These are phyloP conservation scores for Catagonus wagneri DNA, from an alignment of 2,113 vertebrate genomes.

Conservation along the genomic window DNA sequence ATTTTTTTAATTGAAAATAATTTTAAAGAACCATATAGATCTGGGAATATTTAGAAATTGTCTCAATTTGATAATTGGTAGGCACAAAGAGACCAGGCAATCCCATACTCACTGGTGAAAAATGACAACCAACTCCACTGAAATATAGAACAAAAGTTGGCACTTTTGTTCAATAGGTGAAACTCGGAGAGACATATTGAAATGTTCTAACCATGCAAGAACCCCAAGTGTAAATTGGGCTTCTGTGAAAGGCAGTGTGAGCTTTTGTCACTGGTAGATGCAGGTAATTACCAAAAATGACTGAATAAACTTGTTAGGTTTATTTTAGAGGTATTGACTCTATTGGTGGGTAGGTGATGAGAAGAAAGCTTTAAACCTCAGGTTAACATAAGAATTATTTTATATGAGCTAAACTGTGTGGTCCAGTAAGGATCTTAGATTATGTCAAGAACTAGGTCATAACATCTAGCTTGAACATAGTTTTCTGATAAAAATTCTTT, in stretches of 20 bases:
- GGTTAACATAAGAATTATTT: background rate
- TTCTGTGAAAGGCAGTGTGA: background rate
- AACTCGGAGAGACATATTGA: background rate
- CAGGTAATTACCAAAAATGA: background rate
- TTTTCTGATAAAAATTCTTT: background rate
- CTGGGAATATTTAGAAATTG: background rate
- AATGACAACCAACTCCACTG: background rate
- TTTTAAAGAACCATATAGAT: background rate
- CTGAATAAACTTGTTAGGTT: background rate
- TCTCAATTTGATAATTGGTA: background rate
- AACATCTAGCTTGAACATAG: background rate
- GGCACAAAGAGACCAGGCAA: background rate
- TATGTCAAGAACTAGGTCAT: background rate
- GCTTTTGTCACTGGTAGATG: background rate
- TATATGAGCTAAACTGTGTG: background rate
- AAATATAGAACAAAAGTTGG: background rate
- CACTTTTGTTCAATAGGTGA: background rate
- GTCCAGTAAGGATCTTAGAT: background rate
- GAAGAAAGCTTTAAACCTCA: background rate
- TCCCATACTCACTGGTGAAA: background rate
- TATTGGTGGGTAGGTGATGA: background rate
- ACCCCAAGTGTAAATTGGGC: background rate
- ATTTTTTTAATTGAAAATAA: background rate
- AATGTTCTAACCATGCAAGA: background rate
- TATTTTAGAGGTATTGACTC: background rate